Evolutionary conservation across 1,140 invertebrate species (phyloP), one percentile per base, ranked within the genome.

Genomic region (Phymorhynchus buccinoides): DNA sequence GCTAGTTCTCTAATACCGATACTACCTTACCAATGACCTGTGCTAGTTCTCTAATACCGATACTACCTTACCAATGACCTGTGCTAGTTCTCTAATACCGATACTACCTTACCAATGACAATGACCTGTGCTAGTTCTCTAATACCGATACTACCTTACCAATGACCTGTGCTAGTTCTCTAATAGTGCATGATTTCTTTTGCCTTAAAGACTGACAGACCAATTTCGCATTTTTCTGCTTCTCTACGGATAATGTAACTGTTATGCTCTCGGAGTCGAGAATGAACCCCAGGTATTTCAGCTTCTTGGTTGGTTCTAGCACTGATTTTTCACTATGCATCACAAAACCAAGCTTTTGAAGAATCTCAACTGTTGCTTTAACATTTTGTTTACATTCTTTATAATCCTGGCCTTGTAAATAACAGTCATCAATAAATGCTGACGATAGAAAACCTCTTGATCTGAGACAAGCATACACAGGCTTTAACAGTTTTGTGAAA

Each of bases 401-500:
- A 37, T 62, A 56, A 37, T 18, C 85, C 48, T 86, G 78, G 32
- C 83, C 85, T 79, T 68, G 84, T 18, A 89, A 37, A 41, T 86
- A 84, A 30, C 73, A 79, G 30, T 88, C 87, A 84, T 87, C 87
- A 79, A 88, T 87, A 42, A 84, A 89, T 16, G 83, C 68, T 18
- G 84, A 37, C 56, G 18, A 86, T 1, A 78, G 7, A 80, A 87
- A 79, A 44, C 87, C 85, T 75, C 42, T 18, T 27, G 30, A 30
- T 84, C 88, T 78, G 6, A 89, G 39, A 42, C 80, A 77, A 42
- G 84, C 71, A 86, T 86, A 87, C 35, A 89, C 84, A 62, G 86
- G 88, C 84, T 88, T 88, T 12, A 87, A 39, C 16, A 86, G 37
- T 80, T 86, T 87, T 41, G 80, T 88, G 66, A 86, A 89, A 48